Percentiles rank a stretch among this genome's conserved stretches.
Evolutionary conservation across 2,797 vertebrate species (phyloP).

Genomic region (Gadopsis marmoratus): DNA sequence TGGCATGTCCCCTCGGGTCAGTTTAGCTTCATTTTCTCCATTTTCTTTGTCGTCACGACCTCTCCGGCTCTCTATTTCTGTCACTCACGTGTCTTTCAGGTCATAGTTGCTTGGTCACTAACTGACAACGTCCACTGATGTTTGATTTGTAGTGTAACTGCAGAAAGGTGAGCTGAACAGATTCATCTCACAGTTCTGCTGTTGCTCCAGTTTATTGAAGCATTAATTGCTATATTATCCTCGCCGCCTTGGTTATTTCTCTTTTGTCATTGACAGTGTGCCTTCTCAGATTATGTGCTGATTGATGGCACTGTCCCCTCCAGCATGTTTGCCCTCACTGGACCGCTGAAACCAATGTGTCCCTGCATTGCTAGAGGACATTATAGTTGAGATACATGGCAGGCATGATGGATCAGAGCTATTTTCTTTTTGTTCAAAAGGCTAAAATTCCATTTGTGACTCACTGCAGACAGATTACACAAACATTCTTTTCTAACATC

Average conservation of each 20-base stretch:
- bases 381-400: conserved; percentile 55
- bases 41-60: conserved; percentile 50
- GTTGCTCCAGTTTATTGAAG: conserved; percentile 36
- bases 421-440: conserved; percentile 21
- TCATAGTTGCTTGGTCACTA: conserved; percentile 46
- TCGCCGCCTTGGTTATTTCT: conserved; percentile 68
- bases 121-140: conserved; percentile 35
- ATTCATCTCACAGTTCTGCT: conserved; percentile 49
- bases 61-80: conserved; percentile 51
- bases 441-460: conserved; percentile 16
- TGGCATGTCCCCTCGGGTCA: conserved; percentile 57
- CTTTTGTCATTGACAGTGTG: conserved; percentile 68
- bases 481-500: conserved; percentile 22
- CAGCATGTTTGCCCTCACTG: conserved; percentile 51
- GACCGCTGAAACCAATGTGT: conserved; percentile 45
- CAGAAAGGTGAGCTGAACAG: conserved; percentile 48
- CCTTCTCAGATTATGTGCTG: conserved; percentile 67
- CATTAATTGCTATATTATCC: conserved; percentile 46
- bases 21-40: conserved; percentile 41
- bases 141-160: conserved; percentile 38
- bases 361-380: conserved; percentile 65
- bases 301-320: conserved; percentile 67
- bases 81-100: conserved; percentile 54
- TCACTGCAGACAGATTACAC: neutral
- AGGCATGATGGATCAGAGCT: conserved; percentile 36